phyloP scores from a whole-genome alignment of 1,140 invertebrate genomes.

The Chlorops oryzae region DNA sequence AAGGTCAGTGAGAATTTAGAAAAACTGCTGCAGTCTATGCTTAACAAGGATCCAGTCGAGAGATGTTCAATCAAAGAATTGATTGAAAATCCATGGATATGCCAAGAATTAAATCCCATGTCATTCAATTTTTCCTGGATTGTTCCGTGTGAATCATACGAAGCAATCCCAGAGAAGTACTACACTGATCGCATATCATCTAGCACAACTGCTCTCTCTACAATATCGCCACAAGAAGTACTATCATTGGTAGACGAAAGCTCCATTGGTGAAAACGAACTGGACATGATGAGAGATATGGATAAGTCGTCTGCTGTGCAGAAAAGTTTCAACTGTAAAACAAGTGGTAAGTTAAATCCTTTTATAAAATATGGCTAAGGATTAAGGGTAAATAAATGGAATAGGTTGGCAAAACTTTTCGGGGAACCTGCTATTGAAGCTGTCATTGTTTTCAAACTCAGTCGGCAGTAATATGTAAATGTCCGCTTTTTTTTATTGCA shows the following conservation, averaged over 20 bases:
- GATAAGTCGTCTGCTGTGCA: too few relatives aligned
- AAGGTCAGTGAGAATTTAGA: conserved; percentile 49
- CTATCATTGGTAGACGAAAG: conserved; percentile 29
- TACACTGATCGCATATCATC: conserved; percentile 28
- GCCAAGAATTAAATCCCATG: conserved; percentile 39
- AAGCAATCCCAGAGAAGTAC: conserved; percentile 26
- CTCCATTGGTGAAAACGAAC: conserved; percentile 22
- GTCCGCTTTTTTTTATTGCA: too few relatives aligned
- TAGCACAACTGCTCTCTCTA: conserved; percentile 29
- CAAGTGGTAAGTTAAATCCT: too few relatives aligned
- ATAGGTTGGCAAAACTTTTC: too few relatives aligned
- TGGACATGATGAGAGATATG: too few relatives aligned
- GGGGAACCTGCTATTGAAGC: too few relatives aligned
- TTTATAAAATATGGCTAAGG: too few relatives aligned
- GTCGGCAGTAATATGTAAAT: too few relatives aligned
- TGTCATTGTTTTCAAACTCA: too few relatives aligned
- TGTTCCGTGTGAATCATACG: conserved; percentile 27
- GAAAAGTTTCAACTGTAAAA: too few relatives aligned
- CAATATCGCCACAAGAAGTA: conserved; percentile 29
- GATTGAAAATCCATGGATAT: conserved; percentile 52
- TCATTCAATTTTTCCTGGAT: conserved; percentile 30
- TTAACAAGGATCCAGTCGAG: conserved; percentile 51
- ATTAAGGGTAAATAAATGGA: too few relatives aligned
- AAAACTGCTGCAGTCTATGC: conserved; percentile 51
- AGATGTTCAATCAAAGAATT: conserved; percentile 51